A percentile compares a stretch with the other conserved stretches of the same genome.
These are phyloP conservation scores for Meganola albula DNA, from an alignment of 2,888 invertebrate species.

Conservation along the genomic window DNA sequence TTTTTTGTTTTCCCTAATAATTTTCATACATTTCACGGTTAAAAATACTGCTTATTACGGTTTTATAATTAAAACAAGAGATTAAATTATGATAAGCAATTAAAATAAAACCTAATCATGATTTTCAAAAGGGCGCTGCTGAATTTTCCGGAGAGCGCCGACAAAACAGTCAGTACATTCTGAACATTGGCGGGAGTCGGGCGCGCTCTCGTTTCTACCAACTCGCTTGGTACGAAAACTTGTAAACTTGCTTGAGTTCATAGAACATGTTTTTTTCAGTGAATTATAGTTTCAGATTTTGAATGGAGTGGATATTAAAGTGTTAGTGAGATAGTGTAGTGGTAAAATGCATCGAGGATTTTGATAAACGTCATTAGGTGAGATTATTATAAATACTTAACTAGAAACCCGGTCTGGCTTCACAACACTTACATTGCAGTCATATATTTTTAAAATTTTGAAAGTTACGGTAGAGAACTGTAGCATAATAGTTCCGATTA, in stretches of 20 bases:
- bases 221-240: conserved; percentile 28
- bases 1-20: too few species aligned
- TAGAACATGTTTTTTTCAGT: too few species aligned
- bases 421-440: too few species aligned
- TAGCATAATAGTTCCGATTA: too few species aligned
- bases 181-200: conserved; percentile 37
- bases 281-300: conserved; percentile 11
- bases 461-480: too few species aligned
- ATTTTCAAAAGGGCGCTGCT: conserved; percentile 26
- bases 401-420: too few species aligned
- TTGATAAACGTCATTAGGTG: conserved; percentile 14
- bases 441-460: too few species aligned
- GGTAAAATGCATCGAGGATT: conserved; percentile 10
- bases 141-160: conserved; percentile 23
- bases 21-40: too few species aligned
- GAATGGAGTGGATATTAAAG: conserved; percentile 21
- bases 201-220: conserved; percentile 23
- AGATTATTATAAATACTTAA: conserved; percentile 26
- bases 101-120: too few species aligned
- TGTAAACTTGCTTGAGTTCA: too few species aligned
- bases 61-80: conserved; percentile 19
- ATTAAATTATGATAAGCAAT: too few species aligned
- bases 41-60: too few species aligned
- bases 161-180: conserved; percentile 42
- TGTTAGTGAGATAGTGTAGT: conserved; percentile 18